Conservation (phyloP, 53 echinoderm and acorn worm genomes). For the Echinometra lucunter region DNA sequence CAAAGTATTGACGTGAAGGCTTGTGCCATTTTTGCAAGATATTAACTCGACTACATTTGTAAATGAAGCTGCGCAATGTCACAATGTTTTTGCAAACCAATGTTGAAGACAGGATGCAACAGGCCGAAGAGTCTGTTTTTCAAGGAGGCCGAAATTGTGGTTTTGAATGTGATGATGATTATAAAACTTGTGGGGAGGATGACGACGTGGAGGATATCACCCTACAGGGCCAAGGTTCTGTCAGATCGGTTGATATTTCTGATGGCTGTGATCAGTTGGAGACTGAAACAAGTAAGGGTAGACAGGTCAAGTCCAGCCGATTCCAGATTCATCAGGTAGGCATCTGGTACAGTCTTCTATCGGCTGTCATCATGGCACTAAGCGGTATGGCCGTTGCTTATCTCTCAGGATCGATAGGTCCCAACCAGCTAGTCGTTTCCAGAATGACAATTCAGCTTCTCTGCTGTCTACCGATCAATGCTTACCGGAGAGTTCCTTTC, state of each 20-base stretch:
- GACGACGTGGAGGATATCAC: neutral
- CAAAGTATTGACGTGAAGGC: neutral
- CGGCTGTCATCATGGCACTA: constrained; percentile 20
- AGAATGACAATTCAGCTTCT: constrained; percentile 52
- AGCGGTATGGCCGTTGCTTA: constrained; percentile 11
- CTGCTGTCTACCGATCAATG: neutral
- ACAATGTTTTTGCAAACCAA: neutral
- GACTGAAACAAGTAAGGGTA: no score
- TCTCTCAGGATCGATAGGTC: constrained; percentile 4
- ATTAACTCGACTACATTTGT: no score
- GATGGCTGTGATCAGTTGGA: neutral
- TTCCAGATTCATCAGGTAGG: neutral
- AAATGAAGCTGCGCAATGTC: neutral
- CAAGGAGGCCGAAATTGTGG: neutral
- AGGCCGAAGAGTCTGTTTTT: neutral
- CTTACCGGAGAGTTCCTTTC: neutral
- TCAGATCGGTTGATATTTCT: neutral
- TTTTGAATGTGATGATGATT: neutral
- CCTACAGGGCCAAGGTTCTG: neutral
- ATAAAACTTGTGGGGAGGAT: neutral
- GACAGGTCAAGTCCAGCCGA: neutral
- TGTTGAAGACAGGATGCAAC: neutral
- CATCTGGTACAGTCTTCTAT: constrained; percentile 23
- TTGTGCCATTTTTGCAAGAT: neutral
- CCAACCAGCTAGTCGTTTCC: constrained; percentile 29